Conservation (phyloP, 2,797 vertebrate species). For the Ispidina picta region DNA sequence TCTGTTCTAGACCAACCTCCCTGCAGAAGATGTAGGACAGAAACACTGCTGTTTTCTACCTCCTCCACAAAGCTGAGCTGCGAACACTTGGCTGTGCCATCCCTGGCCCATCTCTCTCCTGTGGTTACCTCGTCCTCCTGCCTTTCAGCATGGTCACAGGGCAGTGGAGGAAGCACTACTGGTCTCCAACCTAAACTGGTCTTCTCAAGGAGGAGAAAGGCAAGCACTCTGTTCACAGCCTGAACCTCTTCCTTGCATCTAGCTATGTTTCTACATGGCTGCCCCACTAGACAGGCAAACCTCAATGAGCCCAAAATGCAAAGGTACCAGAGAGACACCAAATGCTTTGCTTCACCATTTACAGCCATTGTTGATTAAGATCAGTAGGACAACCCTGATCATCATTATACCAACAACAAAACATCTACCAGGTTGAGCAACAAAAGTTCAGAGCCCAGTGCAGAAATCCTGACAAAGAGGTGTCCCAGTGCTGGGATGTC, state of each 20-base stretch:
- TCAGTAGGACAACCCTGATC: background rate
- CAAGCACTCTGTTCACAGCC: fast-evolving
- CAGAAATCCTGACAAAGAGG: background rate
- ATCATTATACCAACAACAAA: background rate
- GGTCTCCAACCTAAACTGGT: background rate
- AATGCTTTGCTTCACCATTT: background rate
- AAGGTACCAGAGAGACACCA: background rate
- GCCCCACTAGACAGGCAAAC: background rate
- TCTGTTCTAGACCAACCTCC: background rate
- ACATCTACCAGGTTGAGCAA: background rate
- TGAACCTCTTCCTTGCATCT: background rate
- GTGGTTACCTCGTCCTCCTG: background rate
- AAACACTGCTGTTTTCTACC: background rate
- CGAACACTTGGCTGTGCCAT: background rate
- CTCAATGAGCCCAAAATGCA: background rate
- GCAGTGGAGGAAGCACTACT: background rate
- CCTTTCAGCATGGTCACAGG: background rate
- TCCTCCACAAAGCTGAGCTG: background rate
- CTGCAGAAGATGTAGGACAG: background rate
- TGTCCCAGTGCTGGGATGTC: background rate
- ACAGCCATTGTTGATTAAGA: background rate
- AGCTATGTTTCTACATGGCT: background rate
- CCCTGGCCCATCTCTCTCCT: background rate
- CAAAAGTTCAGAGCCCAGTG: background rate
- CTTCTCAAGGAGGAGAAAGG: background rate